Conservation (phyloP, 2,113 vertebrate genomes). For the Thymallus thymallus region DNA sequence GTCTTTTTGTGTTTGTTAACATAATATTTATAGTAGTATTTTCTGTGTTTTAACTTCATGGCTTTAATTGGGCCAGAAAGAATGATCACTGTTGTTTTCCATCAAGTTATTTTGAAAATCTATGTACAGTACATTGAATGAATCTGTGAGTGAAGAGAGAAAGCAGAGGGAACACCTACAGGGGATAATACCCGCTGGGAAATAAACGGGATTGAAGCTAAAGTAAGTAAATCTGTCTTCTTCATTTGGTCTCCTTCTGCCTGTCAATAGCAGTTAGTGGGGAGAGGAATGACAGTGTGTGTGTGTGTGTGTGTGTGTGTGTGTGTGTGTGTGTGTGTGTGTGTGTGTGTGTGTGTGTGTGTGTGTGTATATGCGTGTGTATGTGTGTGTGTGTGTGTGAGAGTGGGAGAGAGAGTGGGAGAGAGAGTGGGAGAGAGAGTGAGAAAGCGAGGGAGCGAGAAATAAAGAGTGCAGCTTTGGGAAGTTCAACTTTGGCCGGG, state of each 20-base stretch:
- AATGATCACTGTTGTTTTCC: neutral
- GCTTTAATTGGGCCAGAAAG: too few relatives aligned
- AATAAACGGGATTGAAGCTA: slow-evolving; percentile 37
- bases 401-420: slow-evolving; percentile 23
- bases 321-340: too few relatives aligned
- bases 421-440: slow-evolving; percentile 13
- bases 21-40: too few relatives aligned
- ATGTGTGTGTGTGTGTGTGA: slow-evolving; percentile 25
- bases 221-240: slow-evolving; percentile 67
- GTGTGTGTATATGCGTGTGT: too few relatives aligned
- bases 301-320: too few relatives aligned
- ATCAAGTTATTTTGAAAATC: too few relatives aligned
- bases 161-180: slow-evolving; percentile 16
- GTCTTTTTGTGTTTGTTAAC: too few relatives aligned
- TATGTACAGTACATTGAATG: slow-evolving; percentile 8
- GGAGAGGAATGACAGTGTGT: slow-evolving; percentile 23
- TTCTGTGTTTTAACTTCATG: too few relatives aligned
- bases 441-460: slow-evolving; percentile 17
- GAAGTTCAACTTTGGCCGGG: slow-evolving; percentile 68
- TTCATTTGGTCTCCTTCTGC: slow-evolving; percentile 61
- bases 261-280: slow-evolving; percentile 59
- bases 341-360: too few relatives aligned
- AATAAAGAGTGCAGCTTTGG: slow-evolving; percentile 40
- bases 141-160: neutral
- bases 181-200: slow-evolving; percentile 39